Percentiles rank a stretch among this genome's conserved stretches.
Evolutionary conservation across 1,140 invertebrate genomes (phyloP).

Genomic region (Hypothenemus hampei): DNA sequence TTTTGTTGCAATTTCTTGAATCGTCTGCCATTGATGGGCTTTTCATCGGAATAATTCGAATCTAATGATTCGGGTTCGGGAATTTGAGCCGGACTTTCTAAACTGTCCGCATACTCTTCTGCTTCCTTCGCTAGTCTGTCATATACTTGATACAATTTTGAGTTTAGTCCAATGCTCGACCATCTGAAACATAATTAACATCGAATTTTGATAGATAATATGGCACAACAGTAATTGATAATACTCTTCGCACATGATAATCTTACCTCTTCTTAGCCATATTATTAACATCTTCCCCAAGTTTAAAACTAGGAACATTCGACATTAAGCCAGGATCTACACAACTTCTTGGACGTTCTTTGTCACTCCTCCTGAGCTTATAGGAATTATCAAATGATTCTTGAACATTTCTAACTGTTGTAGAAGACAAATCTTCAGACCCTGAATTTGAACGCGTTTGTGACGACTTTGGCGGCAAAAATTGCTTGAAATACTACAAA

Average conservation of each 20-base stretch:
- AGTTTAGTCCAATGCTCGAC: conserved; percentile 65
- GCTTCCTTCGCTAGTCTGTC: conserved; percentile 63
- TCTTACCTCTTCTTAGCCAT: conserved; percentile 55
- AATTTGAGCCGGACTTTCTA: conserved; percentile 47
- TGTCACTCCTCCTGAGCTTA: conserved; percentile 47
- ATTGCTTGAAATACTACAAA: conserved; percentile 46
- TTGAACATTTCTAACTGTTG: conserved; percentile 36
- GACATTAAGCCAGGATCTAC: conserved; percentile 54
- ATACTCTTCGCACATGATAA: no score
- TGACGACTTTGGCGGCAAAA: conserved; percentile 54
- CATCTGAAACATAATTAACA: conserved; percentile 45
- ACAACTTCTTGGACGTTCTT: conserved; percentile 63
- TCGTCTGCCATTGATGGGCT: conserved; percentile 45
- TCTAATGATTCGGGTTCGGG: conserved; percentile 39
- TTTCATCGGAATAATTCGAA: conserved; percentile 43
- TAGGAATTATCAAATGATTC: conserved; percentile 52
- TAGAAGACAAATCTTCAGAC: conserved; percentile 36
- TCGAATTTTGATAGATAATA: no score
- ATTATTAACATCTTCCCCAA: conserved; percentile 53
- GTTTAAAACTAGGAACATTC: conserved; percentile 47
- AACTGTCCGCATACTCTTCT: conserved; percentile 68
- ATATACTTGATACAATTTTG: conserved; percentile 65
- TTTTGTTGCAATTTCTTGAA: conserved; percentile 79
- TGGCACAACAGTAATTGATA: no score
- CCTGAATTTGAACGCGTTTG: conserved; percentile 52